Conservation (phyloP, 2,113 vertebrate species). For the Vulpes lagopus region DNA sequence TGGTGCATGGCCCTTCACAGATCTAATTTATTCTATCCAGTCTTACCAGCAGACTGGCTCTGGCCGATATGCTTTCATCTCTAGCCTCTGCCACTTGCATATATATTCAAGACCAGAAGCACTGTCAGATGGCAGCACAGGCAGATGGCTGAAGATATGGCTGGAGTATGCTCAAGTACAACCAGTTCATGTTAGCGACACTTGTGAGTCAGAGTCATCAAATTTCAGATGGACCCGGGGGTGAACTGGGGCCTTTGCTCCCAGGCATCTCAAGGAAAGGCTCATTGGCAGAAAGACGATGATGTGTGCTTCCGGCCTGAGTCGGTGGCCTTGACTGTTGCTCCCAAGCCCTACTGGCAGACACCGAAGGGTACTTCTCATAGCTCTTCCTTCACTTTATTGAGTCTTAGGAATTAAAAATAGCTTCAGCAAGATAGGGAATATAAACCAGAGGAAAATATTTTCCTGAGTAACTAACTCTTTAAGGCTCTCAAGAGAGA, state of each 20-base stretch:
- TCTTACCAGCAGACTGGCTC: background rate
- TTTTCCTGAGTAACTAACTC: background rate
- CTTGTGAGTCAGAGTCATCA: background rate
- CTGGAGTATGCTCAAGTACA: background rate
- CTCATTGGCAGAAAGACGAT: background rate
- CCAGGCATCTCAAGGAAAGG: background rate
- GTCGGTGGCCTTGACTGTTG: background rate
- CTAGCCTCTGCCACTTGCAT: background rate
- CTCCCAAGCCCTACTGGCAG: background rate
- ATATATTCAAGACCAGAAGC: background rate
- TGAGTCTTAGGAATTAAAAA: background rate
- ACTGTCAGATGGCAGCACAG: too few relatives aligned
- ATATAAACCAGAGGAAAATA: slow-evolving; percentile 9
- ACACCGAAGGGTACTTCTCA: background rate
- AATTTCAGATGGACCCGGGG: background rate
- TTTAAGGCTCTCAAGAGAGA: background rate
- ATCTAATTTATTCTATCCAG: background rate
- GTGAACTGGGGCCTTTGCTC: background rate
- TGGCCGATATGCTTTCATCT: background rate
- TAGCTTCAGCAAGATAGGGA: background rate
- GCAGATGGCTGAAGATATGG: background rate
- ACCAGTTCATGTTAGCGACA: background rate
- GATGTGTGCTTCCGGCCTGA: background rate
- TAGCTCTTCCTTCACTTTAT: background rate
- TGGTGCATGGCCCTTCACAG: too few relatives aligned